These are phyloP conservation scores for Tenrec ecaudatus DNA, from an alignment of 2,113 vertebrate species.

Conservation along the genomic window DNA sequence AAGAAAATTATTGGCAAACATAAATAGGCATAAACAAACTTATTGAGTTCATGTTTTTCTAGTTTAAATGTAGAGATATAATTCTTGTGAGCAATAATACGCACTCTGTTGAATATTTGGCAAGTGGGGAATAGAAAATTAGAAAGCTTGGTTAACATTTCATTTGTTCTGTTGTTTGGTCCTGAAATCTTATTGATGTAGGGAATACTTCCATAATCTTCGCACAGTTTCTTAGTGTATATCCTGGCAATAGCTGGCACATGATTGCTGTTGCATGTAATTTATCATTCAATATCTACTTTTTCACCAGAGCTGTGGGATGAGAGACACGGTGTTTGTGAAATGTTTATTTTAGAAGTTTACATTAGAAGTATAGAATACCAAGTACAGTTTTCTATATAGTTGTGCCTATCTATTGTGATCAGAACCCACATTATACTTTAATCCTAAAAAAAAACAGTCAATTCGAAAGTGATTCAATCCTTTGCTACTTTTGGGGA, in stretches of 20 bases:
- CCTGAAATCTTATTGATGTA: not conserved
- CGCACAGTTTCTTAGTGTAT: not conserved
- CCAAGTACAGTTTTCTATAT: not conserved
- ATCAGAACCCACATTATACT: not conserved
- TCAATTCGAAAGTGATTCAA: constrained; percentile 22
- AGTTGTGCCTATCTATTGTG: not conserved
- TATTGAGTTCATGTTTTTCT: constrained; percentile 77
- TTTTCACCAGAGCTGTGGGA: not conserved
- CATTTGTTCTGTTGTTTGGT: constrained; percentile 7
- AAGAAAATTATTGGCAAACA: not conserved
- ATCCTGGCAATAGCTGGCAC: not conserved
- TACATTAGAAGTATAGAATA: constrained; percentile 18
- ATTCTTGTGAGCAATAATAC: constrained; percentile 73
- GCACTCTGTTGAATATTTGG: not conserved
- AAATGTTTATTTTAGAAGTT: constrained; percentile 44
- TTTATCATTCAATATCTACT: constrained; percentile 50
- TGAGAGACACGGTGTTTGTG: constrained; percentile 11
- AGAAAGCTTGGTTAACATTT: not conserved
- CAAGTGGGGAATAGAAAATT: not conserved
- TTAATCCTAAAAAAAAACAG: not conserved
- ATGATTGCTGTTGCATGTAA: not conserved
- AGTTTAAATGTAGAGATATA: constrained; percentile 71
- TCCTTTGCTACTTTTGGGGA: constrained; percentile 15
- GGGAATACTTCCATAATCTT: not conserved
- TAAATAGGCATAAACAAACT: constrained; percentile 32